A percentile compares a stretch with the other conserved stretches of the same genome.
These are phyloP conservation scores for Harpagoxenus sublaevis DNA, from an alignment of 2,888 invertebrate species.

Conservation along the genomic window DNA sequence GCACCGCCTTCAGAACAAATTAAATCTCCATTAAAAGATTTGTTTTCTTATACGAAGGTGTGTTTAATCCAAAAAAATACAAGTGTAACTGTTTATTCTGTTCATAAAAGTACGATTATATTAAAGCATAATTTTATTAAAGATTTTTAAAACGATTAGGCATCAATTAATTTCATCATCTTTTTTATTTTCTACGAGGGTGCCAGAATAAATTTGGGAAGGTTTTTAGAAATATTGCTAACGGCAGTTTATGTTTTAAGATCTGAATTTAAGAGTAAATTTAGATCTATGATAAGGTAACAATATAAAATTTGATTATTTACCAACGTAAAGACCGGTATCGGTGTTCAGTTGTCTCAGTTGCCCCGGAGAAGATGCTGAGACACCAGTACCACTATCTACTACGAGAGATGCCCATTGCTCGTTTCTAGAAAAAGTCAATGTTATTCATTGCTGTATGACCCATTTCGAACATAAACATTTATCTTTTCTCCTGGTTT, in stretches of 20 bases:
- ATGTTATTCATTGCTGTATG: conserved; percentile 17
- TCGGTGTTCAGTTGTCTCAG: conserved; percentile 94
- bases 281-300: not conserved
- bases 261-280: not conserved
- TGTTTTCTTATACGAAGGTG: not conserved
- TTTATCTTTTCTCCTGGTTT: conserved; percentile 13
- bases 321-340: conserved; percentile 96
- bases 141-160: not conserved
- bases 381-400: conserved; percentile 94
- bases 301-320: conserved; percentile 63
- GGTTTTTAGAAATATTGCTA: not conserved
- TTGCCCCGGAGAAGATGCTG: conserved; percentile 94
- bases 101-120: not conserved
- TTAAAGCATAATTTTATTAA: not conserved
- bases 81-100: not conserved
- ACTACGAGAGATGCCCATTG: conserved; percentile 95
- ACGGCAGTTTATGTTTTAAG: not conserved
- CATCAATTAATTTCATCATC: not conserved
- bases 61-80: not conserved
- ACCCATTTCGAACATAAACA: conserved; percentile 26
- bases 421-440: conserved; percentile 89
- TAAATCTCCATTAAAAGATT: conserved; percentile 2
- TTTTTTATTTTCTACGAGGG: not conserved
- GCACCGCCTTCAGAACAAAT: conserved; percentile 90
- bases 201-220: not conserved